Base-by-base conservation (phyloP, 2,888 invertebrate genomes). In the Stenurella melanura region DNA sequence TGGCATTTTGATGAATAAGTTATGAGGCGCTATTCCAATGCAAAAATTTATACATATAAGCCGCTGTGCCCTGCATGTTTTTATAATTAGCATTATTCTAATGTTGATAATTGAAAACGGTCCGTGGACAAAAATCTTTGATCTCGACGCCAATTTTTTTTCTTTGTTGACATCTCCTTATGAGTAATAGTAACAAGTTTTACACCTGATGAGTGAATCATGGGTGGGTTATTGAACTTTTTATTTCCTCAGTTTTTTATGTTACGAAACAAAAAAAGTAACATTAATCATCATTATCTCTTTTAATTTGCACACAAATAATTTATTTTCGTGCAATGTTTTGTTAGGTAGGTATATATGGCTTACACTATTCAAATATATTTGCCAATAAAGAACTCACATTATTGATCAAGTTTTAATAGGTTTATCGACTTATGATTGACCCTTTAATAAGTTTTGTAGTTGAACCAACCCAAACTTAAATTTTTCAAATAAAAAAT, bases 171-270 rank as follows among this genome's bases (percentile, higher is more conserved):
- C n/a, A 50, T 50, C n/a, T 38, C 38, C 11, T 50, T 50, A n/a
- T 50, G 50, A 50, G n/a, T 50, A 50, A 50, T 50, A 50, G n/a
- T 50, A 50, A 50, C 50, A 15, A 50, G n/a, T 50, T 50, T 50
- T 50, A n/a, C 50, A 50, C n/a, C 50, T 50, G 6, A 42, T 15
- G 15, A 15, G 42, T 42, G 42, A 50, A 50, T 50, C 50, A 50
- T 50, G 0, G 6, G 15, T 5, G 15, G 50, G 50, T 50, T 50
- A n/a, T 50, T 50, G 50, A 50, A 50, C 50, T 50, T 42, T 50
- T 7, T n/a, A 4, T 50, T 42, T 42, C 50, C n/a, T 50, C 0
- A 3, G n/a, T 50, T n/a, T 50, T 50, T 50, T 50, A 50, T 50
- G 50, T n/a, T 50, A 50, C n/a, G 42, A 42, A 12, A 42, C 12